phyloP scores from a whole-genome alignment of 1,140 invertebrate species.

The Pollicipes pollicipes region DNA sequence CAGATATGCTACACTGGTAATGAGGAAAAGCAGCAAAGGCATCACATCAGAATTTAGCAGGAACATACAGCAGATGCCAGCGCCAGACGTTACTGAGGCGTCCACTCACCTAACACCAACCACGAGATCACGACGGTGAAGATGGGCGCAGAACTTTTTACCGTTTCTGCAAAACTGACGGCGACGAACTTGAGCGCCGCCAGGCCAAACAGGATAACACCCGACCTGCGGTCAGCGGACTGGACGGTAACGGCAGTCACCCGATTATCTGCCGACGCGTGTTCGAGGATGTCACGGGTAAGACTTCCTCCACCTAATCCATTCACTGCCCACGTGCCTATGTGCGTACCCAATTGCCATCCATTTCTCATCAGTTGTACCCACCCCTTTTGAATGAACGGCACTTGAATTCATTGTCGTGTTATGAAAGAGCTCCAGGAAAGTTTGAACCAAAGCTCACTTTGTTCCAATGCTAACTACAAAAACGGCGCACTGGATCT shows the following conservation, averaged over 20 bases:
- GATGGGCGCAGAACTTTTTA: constrained; percentile 66
- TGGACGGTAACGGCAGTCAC: constrained; percentile 28
- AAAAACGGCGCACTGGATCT: too few species aligned
- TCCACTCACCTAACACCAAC: constrained; percentile 43
- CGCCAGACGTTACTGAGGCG: too few species aligned
- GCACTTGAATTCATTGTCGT: too few species aligned
- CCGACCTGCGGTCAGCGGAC: constrained; percentile 6
- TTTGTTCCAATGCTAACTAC: too few species aligned
- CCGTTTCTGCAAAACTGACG: constrained; percentile 70
- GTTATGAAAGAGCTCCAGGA: too few species aligned
- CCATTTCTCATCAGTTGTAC: too few species aligned
- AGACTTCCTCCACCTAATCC: not conserved
- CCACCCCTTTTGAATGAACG: too few species aligned
- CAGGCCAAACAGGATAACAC: constrained; percentile 41
- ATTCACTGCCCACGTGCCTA: not conserved
- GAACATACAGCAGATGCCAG: too few species aligned
- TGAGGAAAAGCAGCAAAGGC: too few species aligned
- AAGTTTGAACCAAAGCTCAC: too few species aligned
- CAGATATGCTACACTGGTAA: too few species aligned
- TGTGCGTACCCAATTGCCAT: constrained; percentile 7
- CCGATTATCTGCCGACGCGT: constrained; percentile 42
- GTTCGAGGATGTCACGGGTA: not conserved
- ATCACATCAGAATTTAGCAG: too few species aligned
- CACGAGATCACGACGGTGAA: constrained; percentile 64
- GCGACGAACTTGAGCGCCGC: constrained; percentile 65